Percentiles rank a stretch among this genome's conserved stretches.
Conservation (phyloP, 1,140 invertebrate genomes). For the Macrostomum lignano region DNA sequence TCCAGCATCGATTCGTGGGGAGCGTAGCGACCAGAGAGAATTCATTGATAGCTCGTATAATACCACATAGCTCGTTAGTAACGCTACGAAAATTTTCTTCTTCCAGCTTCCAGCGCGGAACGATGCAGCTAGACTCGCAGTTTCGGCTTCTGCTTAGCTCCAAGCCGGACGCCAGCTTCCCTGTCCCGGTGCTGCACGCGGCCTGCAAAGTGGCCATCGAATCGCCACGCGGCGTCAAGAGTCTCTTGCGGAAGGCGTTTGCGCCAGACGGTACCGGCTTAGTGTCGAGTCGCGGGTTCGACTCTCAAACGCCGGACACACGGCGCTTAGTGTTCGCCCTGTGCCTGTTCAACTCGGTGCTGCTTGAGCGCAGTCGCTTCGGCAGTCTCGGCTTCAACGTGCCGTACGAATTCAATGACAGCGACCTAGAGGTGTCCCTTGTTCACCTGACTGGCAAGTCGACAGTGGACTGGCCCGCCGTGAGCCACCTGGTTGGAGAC, state of each 20-base stretch:
- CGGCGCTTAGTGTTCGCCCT: not conserved
- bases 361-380: constrained; percentile 55
- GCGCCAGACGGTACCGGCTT: not conserved
- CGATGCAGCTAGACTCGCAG: no score
- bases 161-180: no score
- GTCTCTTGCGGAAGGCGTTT: not conserved
- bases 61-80: no score
- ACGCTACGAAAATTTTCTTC: no score
- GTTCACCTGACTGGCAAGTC: no score
- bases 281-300: not conserved
- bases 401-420: constrained; percentile 84
- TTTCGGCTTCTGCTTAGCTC: no score
- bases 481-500: not conserved
- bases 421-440: constrained; percentile 40
- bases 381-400: constrained; percentile 81
- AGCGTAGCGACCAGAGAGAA: no score
- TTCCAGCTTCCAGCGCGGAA: no score
- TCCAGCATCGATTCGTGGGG: no score
- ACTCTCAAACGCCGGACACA: not conserved
- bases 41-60: no score
- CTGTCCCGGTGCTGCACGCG: no score
- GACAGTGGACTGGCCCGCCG: not conserved
- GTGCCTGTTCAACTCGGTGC: not conserved
- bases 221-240: not conserved
- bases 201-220: not conserved